Base-by-base conservation (phyloP, 2,888 invertebrate species). In the Scaeva pyrastri region DNA sequence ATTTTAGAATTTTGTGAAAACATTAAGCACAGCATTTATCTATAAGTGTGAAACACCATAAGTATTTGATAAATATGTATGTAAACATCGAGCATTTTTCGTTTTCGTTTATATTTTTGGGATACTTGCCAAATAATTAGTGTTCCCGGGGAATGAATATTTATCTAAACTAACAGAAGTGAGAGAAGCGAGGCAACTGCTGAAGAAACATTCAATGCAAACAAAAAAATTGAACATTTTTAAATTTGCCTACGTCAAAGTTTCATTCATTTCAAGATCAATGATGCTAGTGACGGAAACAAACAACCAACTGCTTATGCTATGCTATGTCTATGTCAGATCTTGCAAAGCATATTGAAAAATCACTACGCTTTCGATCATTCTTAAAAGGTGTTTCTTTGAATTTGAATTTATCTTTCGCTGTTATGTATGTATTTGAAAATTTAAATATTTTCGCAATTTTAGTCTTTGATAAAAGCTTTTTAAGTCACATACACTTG, bases 191-290 rank as follows among this genome's bases (percentile, higher is more conserved):
- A 58, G 14, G 31, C 45, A 19, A 50, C 52, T 81, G 70, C 60
- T 81, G 70, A 19, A 41, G 8, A 60, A 39, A 41, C 21, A 60
- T 41, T 71, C 56, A 36, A 56, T 10, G 71, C 48, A 62, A 48
- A 72, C 12, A 50, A 41, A 52, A 52, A 56, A 60, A n/a, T 52
- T 26, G 8, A 73, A 68, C n/a, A 48, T 41, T 36, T n/a, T 41
- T 41, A 55, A 39, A 50, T 62, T 71, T 82, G 56, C n/a, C 76
- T 81, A 82, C 86, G 86, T 86, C 81, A 85, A 77, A 74, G 71
- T 80, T 88, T 88, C 88, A 88, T 88, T 88, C 88, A 88, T 88
- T 87, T 88, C 88, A 88, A 88, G 88, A 88, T 88, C 88, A 88
- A 88, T 88, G 88, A 62, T 88, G 55, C 48, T 73, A 74, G 64